Base-by-base conservation (phyloP, 2,113 vertebrate genomes). In the Rhea pennata region DNA sequence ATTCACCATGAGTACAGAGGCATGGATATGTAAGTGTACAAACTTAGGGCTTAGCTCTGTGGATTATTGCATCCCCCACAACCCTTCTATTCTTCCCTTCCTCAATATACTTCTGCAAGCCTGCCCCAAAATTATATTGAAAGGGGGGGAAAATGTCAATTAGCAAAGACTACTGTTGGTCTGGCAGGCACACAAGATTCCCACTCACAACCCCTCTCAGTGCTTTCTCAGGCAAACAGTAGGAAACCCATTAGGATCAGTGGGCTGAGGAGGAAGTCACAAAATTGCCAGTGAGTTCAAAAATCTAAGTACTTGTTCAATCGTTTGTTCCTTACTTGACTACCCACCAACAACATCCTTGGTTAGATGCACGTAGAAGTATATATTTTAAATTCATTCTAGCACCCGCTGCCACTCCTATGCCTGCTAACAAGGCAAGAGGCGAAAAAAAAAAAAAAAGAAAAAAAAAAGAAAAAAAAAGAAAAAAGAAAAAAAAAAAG, bases 1-100 rank as follows among this genome's bases (percentile, higher is more conserved):
- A 96, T 93, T 91, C 87, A 12, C 94, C 81, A 64, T 56, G 56
- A 94, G 91, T 90, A 85, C 46, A 48, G 87, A 97, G 93, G 93
- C 95, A 96, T 33, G 65, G 96, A 95, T 84, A 74, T 26, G 13
- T 62, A 73, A 92, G 84, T 46, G 73, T 73, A 95, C 81, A 97
- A 85, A 58, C 46, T 87, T 75, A 95, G 83, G 71, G 87, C 86
- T 94, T 96, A 96, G 84, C 88, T 91, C 92, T 94, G 72, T 46
- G 78, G 59, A 84, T 82, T 94, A 89, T 21, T 93, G 64, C 78
- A 92, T 91, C 82, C 66, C 23, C 36, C 76, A 39, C 29, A 93
- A 64, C 36, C 39, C 15, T 90, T 48, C 46, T 84, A 4, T 76
- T 83, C 87, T 83, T 12, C 75, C 36, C 33, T 95, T 94, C 75